Conservation (phyloP, 1,140 invertebrate genomes). For the Danaus plexippus region DNA sequence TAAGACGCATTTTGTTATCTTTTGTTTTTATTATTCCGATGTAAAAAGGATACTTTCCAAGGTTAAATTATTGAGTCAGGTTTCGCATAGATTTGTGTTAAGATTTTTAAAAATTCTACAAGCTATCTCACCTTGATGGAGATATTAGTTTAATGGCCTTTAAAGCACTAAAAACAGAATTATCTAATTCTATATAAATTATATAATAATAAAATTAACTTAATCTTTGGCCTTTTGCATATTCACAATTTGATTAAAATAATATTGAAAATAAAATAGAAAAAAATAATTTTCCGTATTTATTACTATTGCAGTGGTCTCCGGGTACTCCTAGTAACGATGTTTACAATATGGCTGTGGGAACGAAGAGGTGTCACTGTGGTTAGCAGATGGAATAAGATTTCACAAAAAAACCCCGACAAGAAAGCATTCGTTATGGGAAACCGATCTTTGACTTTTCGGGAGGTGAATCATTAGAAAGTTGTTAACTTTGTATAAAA, state of each 20-base stretch:
- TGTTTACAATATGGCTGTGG: slow-evolving; percentile 61
- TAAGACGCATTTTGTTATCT: no score
- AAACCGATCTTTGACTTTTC: slow-evolving; percentile 80
- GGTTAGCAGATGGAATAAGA: slow-evolving; percentile 74
- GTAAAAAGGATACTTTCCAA: no score
- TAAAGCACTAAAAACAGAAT: no score
- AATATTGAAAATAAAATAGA: neutral
- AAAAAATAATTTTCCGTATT: neutral
- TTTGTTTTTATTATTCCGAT: no score
- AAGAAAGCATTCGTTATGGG: slow-evolving; percentile 83
- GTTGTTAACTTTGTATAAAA: no score
- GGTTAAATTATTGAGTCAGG: no score
- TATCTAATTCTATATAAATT: no score
- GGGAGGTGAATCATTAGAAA: slow-evolving; percentile 67
- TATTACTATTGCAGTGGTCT: slow-evolving; percentile 46
- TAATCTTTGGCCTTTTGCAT: neutral
- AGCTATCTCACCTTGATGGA: no score
- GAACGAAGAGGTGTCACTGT: slow-evolving; percentile 73
- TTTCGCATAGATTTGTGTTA: no score
- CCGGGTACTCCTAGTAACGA: slow-evolving; percentile 43
- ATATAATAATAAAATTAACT: no score
- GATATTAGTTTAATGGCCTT: no score
- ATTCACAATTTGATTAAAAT: neutral
- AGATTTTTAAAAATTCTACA: no score
- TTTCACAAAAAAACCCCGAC: slow-evolving; percentile 73